Base-by-base conservation (phyloP, 2,888 invertebrate genomes). In the Biston betularia region DNA sequence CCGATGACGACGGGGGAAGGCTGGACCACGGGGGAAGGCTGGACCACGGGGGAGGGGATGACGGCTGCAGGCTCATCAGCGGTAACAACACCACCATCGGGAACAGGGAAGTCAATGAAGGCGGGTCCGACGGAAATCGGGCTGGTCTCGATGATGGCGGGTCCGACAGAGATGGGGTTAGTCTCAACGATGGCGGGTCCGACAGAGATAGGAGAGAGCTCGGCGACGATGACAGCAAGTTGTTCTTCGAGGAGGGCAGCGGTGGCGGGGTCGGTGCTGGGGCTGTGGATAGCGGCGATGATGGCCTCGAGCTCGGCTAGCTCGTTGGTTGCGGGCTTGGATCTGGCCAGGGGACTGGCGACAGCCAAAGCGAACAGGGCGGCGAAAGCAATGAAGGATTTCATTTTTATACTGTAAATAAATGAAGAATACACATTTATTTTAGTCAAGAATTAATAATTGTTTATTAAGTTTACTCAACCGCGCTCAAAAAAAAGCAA, bases 201-300 rank as follows among this genome's bases (percentile, higher is more conserved):
- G 12, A 71, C 70, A 10, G 68, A 48, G 66, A 70, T 55, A 9
- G 81, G 81, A 69, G 65, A 61, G 57, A 58, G 10, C 8, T 70
- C 77, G 6, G 63, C 72, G 34, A 87, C 56, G 71, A 86, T 79
- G 5, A 77, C 74, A 0, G 65, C 59, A 33, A 88, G 78, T 71
- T 80, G 81, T 42, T 81, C 72, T 35, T 85, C 81, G 14, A 87
- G 78, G 12, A 82, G 75, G n/a, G 68, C 74, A 35, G 80, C 85
- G 77, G 86, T 85, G 67, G 82, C 83, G 50, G 86, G 85, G 81
- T 86, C 82, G 54, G 87, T 85, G 82, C 65, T 83, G 68, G 87
- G 87, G 79, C 83, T 85, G 58, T 83, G 64, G 80, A 86, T 87
- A 56, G 87, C 87, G n/a, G 81, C 82, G 8, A 87, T 55, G 65